phyloP scores from a whole-genome alignment of 2,113 vertebrate genomes.

The Bos javanicus region DNA sequence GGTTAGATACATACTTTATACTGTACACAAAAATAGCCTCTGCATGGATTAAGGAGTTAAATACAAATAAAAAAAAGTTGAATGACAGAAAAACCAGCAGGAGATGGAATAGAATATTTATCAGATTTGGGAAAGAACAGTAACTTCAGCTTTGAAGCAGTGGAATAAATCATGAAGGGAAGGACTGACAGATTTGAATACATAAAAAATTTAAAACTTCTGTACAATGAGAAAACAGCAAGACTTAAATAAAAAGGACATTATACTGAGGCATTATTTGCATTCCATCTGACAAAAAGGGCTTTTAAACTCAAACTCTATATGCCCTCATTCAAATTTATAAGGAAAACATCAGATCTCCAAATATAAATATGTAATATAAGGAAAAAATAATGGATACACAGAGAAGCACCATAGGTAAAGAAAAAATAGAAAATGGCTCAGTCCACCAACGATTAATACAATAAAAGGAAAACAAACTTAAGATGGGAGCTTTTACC shows the following conservation, averaged over 20 bases:
- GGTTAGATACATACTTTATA: background rate
- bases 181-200: conserved; percentile 67
- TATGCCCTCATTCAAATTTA: background rate
- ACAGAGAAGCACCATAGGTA: background rate
- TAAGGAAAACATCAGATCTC: conserved; percentile 22
- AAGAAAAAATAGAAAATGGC: background rate
- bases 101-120: conserved; percentile 67
- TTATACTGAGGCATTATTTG: conserved; percentile 33
- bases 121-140: conserved; percentile 56
- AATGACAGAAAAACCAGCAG: conserved; percentile 41
- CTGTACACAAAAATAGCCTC: background rate
- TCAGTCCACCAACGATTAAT: background rate
- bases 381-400: background rate
- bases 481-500: background rate
- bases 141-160: conserved; percentile 57
- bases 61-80: background rate
- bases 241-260: conserved; percentile 55
- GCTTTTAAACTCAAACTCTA: background rate
- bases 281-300: conserved; percentile 9
- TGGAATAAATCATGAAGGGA: conserved; percentile 67
- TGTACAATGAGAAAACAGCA: conserved; percentile 31
- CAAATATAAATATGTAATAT: conserved; percentile 46
- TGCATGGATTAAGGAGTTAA: conserved; percentile 30
- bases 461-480: background rate
- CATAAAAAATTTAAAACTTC: conserved; percentile 64